These are phyloP conservation scores for Tethea ocularis DNA, from an alignment of 2,888 invertebrate genomes.

Conservation along the genomic window DNA sequence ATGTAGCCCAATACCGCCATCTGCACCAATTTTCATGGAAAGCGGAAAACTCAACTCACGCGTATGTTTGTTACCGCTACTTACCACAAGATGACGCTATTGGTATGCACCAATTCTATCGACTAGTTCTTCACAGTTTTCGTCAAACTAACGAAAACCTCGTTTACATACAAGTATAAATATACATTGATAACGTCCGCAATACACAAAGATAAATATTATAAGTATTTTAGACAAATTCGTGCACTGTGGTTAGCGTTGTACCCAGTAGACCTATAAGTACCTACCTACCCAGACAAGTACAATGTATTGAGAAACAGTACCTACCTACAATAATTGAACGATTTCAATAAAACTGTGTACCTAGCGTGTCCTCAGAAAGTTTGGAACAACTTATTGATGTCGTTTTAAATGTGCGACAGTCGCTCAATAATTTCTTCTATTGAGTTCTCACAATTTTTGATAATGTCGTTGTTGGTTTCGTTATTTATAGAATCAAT, in stretches of 20 bases:
- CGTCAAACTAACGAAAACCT: constrained; percentile 33
- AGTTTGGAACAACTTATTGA: constrained; percentile 3
- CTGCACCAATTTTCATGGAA: background rate
- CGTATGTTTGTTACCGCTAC: constrained; percentile 23
- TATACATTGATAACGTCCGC: constrained; percentile 37
- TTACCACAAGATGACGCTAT: constrained; percentile 36
- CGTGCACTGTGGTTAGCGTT: background rate
- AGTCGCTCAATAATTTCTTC: background rate
- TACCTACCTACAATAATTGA: background rate
- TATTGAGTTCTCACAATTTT: background rate
- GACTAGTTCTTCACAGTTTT: constrained; percentile 35
- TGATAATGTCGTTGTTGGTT: background rate
- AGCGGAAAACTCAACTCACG: background rate
- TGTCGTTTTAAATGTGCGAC: background rate
- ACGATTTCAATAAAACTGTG: background rate
- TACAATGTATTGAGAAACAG: too few relatives aligned
- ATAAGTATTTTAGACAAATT: constrained; percentile 1
- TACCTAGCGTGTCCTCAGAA: constrained; percentile 1
- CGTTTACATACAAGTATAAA: constrained; percentile 21
- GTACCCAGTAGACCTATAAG: background rate
- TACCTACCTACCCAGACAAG: background rate
- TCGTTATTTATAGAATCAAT: background rate
- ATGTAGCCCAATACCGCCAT: background rate
- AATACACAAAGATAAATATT: constrained; percentile 32
- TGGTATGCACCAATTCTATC: constrained; percentile 51